These are phyloP conservation scores for Cynopterus brachyotis DNA, from an alignment of 2,113 vertebrate species.

Conservation along the genomic window DNA sequence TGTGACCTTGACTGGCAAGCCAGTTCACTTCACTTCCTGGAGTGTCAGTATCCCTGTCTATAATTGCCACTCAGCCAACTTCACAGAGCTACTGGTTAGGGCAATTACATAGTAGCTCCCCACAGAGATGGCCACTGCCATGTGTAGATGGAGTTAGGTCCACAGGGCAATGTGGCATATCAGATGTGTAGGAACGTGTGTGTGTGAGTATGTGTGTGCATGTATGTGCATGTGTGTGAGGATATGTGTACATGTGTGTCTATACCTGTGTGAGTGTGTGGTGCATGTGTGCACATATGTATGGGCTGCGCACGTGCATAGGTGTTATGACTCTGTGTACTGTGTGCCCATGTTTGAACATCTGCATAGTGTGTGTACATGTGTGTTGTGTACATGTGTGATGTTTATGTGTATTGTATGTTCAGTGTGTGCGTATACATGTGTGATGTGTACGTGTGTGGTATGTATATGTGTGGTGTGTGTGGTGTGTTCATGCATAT, in stretches of 20 bases:
- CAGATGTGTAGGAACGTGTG: no score
- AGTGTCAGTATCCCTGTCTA: neutral
- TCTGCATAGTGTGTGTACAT: no score
- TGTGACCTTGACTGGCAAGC: neutral
- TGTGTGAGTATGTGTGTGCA: neutral
- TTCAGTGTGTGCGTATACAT: neutral
- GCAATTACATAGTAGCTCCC: neutral
- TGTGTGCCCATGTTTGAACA: neutral
- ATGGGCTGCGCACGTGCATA: neutral
- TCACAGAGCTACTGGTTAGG: neutral
- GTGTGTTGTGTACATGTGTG: neutral
- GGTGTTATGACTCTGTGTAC: neutral
- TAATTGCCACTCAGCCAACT: neutral
- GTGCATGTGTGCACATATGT: neutral
- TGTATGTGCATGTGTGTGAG: neutral
- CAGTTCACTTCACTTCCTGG: neutral
- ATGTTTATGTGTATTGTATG: neutral
- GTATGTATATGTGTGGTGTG: neutral
- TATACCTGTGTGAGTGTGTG: no score
- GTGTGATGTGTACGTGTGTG: neutral
- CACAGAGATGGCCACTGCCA: neutral
- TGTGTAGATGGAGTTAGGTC: neutral
- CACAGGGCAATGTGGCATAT: neutral
- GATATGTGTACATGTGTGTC: no score
- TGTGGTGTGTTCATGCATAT: neutral